phyloP scores from a whole-genome alignment of 1,140 invertebrate genomes.

The Ptiloglossa arizonensis region DNA sequence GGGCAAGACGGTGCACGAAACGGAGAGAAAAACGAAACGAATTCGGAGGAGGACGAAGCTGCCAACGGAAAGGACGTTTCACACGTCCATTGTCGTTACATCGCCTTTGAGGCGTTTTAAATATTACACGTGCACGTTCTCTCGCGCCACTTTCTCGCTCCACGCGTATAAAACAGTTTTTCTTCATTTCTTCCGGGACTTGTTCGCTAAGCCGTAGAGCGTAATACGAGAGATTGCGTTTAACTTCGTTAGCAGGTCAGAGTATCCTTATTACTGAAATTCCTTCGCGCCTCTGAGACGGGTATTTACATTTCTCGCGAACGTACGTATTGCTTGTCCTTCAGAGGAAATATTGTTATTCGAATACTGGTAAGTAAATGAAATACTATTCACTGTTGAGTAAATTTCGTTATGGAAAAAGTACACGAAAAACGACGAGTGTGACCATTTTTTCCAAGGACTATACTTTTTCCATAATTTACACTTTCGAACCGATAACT shows the following conservation, averaged over 20 bases:
- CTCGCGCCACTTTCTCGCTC: background rate
- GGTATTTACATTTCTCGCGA: background rate
- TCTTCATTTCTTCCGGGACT: conserved; percentile 30
- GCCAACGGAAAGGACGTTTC: conserved; percentile 56
- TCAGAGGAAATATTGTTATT: too few relatives aligned
- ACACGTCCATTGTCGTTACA: conserved; percentile 49
- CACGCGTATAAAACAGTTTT: background rate
- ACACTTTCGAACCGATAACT: too few relatives aligned
- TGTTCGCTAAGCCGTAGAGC: background rate
- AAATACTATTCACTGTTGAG: too few relatives aligned
- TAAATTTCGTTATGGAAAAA: too few relatives aligned
- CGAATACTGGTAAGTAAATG: too few relatives aligned
- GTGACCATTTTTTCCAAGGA: too few relatives aligned
- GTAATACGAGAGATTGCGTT: conserved; percentile 34
- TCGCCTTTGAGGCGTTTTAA: conserved; percentile 58
- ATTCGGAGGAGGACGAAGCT: conserved; percentile 58
- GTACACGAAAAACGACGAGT: too few relatives aligned
- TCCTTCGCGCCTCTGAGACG: background rate
- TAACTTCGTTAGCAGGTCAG: conserved; percentile 11
- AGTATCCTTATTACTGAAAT: background rate
- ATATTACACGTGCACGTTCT: conserved; percentile 44
- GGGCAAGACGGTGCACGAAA: conserved; percentile 20
- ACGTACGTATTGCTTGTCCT: background rate
- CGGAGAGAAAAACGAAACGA: conserved; percentile 25
- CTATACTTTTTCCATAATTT: too few relatives aligned